Evolutionary conservation across 2,113 vertebrate species (phyloP).

Genomic region (Malurus alboscapulatus): DNA sequence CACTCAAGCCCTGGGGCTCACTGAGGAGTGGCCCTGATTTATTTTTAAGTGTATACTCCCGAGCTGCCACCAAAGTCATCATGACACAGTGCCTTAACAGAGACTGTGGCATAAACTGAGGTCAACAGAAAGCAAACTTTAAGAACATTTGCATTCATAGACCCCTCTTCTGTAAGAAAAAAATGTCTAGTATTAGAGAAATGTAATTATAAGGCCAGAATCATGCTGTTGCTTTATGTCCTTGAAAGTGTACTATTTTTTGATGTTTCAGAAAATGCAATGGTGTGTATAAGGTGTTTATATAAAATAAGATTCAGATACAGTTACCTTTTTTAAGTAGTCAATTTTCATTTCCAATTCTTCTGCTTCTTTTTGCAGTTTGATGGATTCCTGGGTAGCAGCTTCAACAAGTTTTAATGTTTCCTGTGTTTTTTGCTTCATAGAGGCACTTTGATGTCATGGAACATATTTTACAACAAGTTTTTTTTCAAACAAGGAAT

Average conservation of each 20-base stretch:
- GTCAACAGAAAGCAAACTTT: not conserved
- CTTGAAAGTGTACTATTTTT: not conserved
- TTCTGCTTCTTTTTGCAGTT: slow-evolving; percentile 66
- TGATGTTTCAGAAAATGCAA: not conserved
- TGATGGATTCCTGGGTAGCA: slow-evolving; percentile 38
- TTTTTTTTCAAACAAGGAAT: not conserved
- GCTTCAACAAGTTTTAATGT: slow-evolving; percentile 51
- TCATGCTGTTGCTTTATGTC: not conserved
- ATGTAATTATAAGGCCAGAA: not conserved
- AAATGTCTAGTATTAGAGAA: not conserved
- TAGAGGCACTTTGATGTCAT: slow-evolving; percentile 73
- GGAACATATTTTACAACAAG: slow-evolving; percentile 21
- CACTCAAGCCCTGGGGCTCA: not conserved
- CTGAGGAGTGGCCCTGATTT: not conserved
- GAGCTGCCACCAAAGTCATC: not conserved
- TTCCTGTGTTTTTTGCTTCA: slow-evolving; percentile 69
- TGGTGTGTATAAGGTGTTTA: not conserved
- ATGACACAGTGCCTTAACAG: rapidly evolving
- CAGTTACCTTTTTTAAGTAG: slow-evolving; percentile 71
- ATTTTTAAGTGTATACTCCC: not conserved
- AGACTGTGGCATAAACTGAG: not conserved
- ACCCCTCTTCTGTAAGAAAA: not conserved
- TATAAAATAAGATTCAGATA: not conserved
- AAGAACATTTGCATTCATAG: not conserved
- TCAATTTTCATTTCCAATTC: slow-evolving; percentile 70